These are phyloP conservation scores for Pollenia amentaria DNA, from an alignment of 2,888 invertebrate species.

Conservation along the genomic window DNA sequence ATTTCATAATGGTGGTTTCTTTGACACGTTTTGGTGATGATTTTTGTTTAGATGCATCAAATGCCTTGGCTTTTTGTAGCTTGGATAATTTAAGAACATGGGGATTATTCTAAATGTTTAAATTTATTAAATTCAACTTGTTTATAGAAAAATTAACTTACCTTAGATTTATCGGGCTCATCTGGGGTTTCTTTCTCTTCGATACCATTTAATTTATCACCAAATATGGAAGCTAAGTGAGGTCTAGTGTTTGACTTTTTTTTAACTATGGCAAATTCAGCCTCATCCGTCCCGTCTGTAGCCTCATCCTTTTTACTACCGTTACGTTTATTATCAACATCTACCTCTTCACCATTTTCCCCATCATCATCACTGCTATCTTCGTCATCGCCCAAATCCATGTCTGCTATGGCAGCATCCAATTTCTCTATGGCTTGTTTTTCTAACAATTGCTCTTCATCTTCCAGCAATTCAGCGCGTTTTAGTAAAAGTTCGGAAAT, in stretches of 20 bases:
- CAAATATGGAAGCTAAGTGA: constrained; percentile 64
- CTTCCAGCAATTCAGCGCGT: constrained; percentile 78
- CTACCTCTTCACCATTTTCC: constrained; percentile 40
- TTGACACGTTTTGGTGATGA: constrained; percentile 66
- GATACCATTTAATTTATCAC: constrained; percentile 64
- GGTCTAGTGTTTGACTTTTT: constrained; percentile 51
- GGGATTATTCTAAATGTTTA: constrained; percentile 27
- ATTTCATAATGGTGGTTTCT: constrained; percentile 81
- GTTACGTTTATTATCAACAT: constrained; percentile 66
- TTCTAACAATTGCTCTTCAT: constrained; percentile 77
- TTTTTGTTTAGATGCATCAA: constrained; percentile 32
- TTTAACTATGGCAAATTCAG: constrained; percentile 15
- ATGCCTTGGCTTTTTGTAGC: constrained; percentile 47
- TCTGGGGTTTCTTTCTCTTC: constrained; percentile 2
- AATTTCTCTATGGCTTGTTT: constrained; percentile 80
- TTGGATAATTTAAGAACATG: constrained; percentile 30
- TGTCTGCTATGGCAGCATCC: constrained; percentile 77
- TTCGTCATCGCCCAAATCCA: constrained; percentile 77
- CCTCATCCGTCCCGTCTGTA: constrained; percentile 37
- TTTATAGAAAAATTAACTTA: constrained; percentile 38
- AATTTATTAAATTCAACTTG: neutral
- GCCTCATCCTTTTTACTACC: constrained; percentile 49
- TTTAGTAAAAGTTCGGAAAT: constrained; percentile 79
- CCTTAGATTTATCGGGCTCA: constrained; percentile 33
- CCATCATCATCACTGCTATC: constrained; percentile 76